These are phyloP conservation scores for Agonopterix arenella DNA, from an alignment of 2,888 invertebrate species.

Conservation along the genomic window DNA sequence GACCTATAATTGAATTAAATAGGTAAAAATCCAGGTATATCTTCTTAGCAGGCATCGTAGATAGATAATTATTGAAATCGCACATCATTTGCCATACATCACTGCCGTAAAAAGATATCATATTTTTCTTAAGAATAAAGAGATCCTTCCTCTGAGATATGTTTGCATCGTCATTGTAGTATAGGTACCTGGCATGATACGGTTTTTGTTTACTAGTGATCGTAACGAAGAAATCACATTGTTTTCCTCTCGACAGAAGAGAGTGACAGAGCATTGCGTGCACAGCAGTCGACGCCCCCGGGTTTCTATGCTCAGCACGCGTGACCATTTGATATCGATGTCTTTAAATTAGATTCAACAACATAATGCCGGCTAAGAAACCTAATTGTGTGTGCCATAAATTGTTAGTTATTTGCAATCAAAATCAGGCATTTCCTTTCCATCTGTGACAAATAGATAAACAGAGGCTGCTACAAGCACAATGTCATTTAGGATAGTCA, in stretches of 20 bases:
- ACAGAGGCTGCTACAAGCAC: too few relatives aligned
- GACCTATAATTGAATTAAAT: neutral
- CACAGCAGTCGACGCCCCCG: constrained; percentile 53
- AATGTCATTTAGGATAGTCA: too few relatives aligned
- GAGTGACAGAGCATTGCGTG: constrained; percentile 58
- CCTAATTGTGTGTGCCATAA: too few relatives aligned
- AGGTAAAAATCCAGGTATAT: neutral
- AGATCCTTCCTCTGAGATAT: too few relatives aligned
- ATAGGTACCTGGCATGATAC: constrained; percentile 23
- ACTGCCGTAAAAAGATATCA: neutral
- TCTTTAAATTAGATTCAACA: constrained; percentile 41
- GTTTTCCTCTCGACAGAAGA: constrained; percentile 57
- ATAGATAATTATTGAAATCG: neutral
- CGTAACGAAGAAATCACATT: constrained; percentile 51
- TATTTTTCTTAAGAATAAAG: too few relatives aligned
- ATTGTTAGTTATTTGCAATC: too few relatives aligned
- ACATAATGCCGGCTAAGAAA: constrained; percentile 14
- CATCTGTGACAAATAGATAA: too few relatives aligned
- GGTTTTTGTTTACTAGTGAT: constrained; percentile 23
- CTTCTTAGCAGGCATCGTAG: neutral
- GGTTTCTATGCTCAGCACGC: constrained; percentile 54
- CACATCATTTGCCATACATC: neutral
- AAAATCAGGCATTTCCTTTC: too few relatives aligned
- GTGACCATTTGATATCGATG: constrained; percentile 56
- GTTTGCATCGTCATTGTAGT: neutral